Conservation (phyloP, 2,888 invertebrate genomes). For the Napeogenes sylphis region DNA sequence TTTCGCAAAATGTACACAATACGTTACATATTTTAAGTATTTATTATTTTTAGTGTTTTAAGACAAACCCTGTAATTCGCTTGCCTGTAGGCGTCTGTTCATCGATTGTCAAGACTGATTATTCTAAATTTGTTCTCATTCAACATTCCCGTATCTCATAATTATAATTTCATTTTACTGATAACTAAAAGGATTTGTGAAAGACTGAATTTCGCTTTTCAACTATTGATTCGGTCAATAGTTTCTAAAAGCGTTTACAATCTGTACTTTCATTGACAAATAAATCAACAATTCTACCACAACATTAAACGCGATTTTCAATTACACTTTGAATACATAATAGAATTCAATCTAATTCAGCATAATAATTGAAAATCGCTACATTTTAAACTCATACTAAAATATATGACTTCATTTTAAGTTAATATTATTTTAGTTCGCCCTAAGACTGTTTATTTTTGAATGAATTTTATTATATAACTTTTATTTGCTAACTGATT, state of each 20-base stretch:
- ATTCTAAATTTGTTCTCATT: constrained; percentile 68
- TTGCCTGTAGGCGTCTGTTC: constrained; percentile 53
- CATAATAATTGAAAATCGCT: constrained; percentile 18
- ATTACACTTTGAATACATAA: not conserved
- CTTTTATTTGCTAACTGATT: constrained; percentile 14
- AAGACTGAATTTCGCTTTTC: constrained; percentile 66
- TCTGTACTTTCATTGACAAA: constrained; percentile 32
- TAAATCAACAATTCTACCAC: constrained; percentile 31
- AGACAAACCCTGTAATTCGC: constrained; percentile 38
- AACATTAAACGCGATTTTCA: constrained; percentile 11
- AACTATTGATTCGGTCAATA: constrained; percentile 69
- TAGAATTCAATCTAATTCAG: not conserved
- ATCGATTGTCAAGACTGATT: constrained; percentile 74
- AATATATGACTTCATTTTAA: constrained; percentile 65
- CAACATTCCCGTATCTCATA: constrained; percentile 57
- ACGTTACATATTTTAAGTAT: constrained; percentile 65
- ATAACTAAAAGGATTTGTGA: constrained; percentile 26
- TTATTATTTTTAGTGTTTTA: constrained; percentile 58
- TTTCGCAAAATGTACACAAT: constrained; percentile 39
- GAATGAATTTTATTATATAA: constrained; percentile 22
- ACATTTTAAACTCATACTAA: constrained; percentile 41
- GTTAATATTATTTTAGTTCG: constrained; percentile 60
- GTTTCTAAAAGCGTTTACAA: constrained; percentile 48
- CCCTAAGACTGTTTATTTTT: constrained; percentile 40
- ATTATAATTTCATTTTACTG: constrained; percentile 28